phyloP scores from a whole-genome alignment of 2,888 invertebrate genomes.

The Apodemia duryi region DNA sequence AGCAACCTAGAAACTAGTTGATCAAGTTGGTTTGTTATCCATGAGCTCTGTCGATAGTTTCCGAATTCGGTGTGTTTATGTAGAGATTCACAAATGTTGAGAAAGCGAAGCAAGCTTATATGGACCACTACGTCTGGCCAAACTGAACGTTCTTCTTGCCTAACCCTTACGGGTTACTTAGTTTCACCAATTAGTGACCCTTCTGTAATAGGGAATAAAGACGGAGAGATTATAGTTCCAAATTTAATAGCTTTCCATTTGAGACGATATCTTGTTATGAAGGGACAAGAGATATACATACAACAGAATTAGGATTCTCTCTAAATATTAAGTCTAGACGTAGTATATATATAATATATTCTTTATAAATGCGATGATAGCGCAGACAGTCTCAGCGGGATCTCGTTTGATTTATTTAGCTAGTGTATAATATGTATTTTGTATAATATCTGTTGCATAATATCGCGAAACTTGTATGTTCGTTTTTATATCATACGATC shows the following conservation, averaged over 20 bases:
- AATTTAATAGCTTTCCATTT: slow-evolving; percentile 32
- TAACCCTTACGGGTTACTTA: too few species aligned
- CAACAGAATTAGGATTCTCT: not conserved
- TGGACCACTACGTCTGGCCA: too few species aligned
- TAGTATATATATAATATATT: not conserved
- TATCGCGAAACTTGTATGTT: too few species aligned
- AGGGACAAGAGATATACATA: slow-evolving; percentile 11
- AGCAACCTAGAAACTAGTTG: too few species aligned
- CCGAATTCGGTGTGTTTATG: too few species aligned
- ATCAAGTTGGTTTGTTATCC: too few species aligned
- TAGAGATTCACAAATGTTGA: too few species aligned
- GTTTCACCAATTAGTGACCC: slow-evolving; percentile 32
- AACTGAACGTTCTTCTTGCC: too few species aligned
- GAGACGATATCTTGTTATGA: slow-evolving; percentile 23
- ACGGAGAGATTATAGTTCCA: slow-evolving; percentile 33
- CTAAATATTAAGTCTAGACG: not conserved
- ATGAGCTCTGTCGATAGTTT: too few species aligned
- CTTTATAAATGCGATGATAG: not conserved
- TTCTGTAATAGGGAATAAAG: slow-evolving; percentile 26
- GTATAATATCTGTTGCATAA: too few species aligned
- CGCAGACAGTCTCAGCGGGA: not conserved
- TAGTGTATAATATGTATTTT: not conserved
- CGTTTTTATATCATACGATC: too few species aligned
- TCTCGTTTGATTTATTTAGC: not conserved
- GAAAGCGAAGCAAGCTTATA: too few species aligned